Evolutionary conservation across 2,888 invertebrate species (phyloP), one percentile per base, ranked within the genome.

Genomic region (Drosophila niveifrons): DNA sequence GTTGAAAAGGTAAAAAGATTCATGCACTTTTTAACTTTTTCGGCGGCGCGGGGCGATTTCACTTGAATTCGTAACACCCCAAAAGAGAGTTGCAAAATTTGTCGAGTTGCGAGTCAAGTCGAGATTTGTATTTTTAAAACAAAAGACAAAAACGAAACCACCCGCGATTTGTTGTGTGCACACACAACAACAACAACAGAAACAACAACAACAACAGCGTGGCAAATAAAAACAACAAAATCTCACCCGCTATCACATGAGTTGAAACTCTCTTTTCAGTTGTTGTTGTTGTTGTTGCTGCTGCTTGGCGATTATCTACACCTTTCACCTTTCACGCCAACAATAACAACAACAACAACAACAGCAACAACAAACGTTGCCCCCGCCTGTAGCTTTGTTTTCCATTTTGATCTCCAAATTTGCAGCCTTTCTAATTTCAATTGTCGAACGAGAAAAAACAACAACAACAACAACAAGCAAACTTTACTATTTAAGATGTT

Each of bases 401-500:
- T 67, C 53, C 62, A 52, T 70, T 62, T 70, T 52, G 79, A 72
- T 70, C 63, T 80, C 68, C 57, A 65, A 66, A 72, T 59, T 71
- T 70, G 76, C 76, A 83, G 88, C 85, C 85, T 86, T 86, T 89
- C 85, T 86, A 86, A 86, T 86, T 86, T 87, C 89, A 89, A 89
- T 85, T 87, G 89, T 82, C 66, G 79, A 39, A 36, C 36, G 36
- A 36, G 36, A 2, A 6, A n/a, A 11, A 36, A 31, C 9, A 10
- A 10, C 10, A 31, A n/a, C n/a, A 11, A n/a, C 36, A 62, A 3
- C n/a, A 10, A 34, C 13, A 36, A 7, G 2, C 7, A 41, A 41
- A 41, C 39, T 23, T 23, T 23, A 23, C 23, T 23, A 4, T 41
- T 15, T 41, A 41, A 43, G n/a, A 11, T 15, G 61, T 75, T 75